These are phyloP conservation scores for Hormaphis cornu DNA, from an alignment of 1,140 invertebrate species.

Conservation along the genomic window DNA sequence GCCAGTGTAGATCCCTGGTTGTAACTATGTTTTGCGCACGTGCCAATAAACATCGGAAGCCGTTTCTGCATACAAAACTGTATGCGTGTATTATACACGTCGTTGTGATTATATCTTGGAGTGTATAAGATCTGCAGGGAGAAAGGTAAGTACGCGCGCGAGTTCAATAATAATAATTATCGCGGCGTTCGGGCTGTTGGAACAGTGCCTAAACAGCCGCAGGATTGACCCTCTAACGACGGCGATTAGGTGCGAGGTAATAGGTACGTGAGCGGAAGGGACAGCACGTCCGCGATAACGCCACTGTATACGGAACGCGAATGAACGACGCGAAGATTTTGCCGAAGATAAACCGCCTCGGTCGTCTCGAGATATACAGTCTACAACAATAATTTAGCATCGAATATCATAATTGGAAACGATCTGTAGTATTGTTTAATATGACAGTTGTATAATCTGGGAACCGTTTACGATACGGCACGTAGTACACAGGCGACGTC, in stretches of 20 bases:
- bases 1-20: too few relatives aligned
- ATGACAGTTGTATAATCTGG: too few relatives aligned
- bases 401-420: too few relatives aligned
- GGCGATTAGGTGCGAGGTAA: neutral
- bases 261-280: neutral
- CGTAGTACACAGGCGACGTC: too few relatives aligned
- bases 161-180: slow-evolving; percentile 30
- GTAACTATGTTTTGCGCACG: slow-evolving; percentile 5
- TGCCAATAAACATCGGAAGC: slow-evolving; percentile 13
- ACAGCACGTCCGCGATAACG: neutral
- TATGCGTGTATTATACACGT: neutral
- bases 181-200: neutral
- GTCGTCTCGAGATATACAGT: too few relatives aligned
- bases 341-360: neutral
- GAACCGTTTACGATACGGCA: too few relatives aligned
- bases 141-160: neutral
- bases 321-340: neutral
- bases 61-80: slow-evolving; percentile 12
- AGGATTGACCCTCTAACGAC: slow-evolving; percentile 20
- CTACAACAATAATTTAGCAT: too few relatives aligned
- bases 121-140: neutral
- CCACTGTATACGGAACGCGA: neutral
- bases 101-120: neutral
- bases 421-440: too few relatives aligned
- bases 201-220: slow-evolving; percentile 24